A percentile compares a stretch with the other conserved stretches of the same genome.
Evolutionary conservation across 2,113 vertebrate genomes (phyloP).

Genomic region (Gobio gobio): DNA sequence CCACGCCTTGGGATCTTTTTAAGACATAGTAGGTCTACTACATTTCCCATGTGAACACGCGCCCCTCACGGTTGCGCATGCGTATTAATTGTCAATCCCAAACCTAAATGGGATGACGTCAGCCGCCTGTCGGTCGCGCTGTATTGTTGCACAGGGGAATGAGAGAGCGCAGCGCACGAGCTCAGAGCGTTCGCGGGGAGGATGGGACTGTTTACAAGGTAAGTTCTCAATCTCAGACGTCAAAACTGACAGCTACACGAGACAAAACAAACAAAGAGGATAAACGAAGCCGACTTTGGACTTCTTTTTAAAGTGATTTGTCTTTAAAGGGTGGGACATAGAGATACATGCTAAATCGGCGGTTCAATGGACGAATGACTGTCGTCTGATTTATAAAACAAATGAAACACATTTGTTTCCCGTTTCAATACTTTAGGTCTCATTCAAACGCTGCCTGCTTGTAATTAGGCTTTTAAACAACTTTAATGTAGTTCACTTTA

Average conservation of each 20-base stretch:
- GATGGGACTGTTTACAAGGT: slow-evolving; percentile 75
- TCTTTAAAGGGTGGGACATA: slow-evolving; percentile 36
- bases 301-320: not conserved
- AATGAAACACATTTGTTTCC: not conserved
- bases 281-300: not conserved
- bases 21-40: slow-evolving; percentile 36
- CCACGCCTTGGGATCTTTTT: not conserved
- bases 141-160: slow-evolving; percentile 72
- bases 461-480: not conserved
- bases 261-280: not conserved
- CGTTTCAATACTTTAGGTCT: not conserved
- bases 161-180: slow-evolving; percentile 63
- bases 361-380: not conserved
- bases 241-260: slow-evolving; percentile 17
- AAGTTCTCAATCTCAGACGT: slow-evolving; percentile 49
- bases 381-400: slow-evolving; percentile 14
- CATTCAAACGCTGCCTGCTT: too few relatives aligned
- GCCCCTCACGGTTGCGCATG: slow-evolving; percentile 56
- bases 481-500: not conserved
- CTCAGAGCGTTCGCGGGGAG: slow-evolving; percentile 62
- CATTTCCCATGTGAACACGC: slow-evolving; percentile 62
- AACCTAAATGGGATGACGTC: slow-evolving; percentile 76
- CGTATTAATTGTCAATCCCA: slow-evolving; percentile 60
- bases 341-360: not conserved
- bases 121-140: slow-evolving; percentile 71